phyloP scores from a whole-genome alignment of 2,888 invertebrate genomes.

The Mimachlamys varia region DNA sequence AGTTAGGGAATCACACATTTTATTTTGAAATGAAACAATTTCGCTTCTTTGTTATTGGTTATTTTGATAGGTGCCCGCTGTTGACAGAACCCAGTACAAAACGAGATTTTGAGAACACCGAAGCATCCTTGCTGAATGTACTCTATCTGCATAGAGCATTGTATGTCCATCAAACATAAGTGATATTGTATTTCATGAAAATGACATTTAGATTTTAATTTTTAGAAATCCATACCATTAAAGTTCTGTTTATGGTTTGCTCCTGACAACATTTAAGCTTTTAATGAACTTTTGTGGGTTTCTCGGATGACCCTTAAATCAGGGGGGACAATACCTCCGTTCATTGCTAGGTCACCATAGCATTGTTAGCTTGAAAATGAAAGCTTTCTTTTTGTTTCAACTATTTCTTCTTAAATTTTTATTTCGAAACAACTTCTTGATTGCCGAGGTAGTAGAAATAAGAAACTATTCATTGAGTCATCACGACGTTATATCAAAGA shows the following conservation, averaged over 20 bases:
- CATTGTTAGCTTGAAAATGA: neutral
- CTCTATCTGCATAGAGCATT: neutral
- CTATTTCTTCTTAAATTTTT: too few relatives aligned
- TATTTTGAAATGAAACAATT: conserved; percentile 14
- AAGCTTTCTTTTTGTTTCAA: neutral
- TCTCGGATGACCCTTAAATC: conserved; percentile 1
- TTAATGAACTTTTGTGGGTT: conserved; percentile 14
- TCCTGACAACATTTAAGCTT: conserved; percentile 1
- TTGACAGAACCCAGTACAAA: neutral
- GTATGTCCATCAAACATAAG: conserved; percentile 1
- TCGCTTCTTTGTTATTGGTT: neutral
- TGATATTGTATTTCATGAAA: conserved; percentile 28
- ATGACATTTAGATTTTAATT: conserved; percentile 32
- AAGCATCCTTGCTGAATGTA: neutral
- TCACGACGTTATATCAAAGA: too few relatives aligned
- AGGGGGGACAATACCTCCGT: neutral
- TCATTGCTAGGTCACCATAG: neutral
- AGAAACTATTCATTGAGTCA: too few relatives aligned
- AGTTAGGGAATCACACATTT: neutral
- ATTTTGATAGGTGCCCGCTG: neutral
- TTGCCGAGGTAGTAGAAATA: too few relatives aligned
- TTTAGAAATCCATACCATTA: conserved; percentile 25
- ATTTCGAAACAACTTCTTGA: too few relatives aligned
- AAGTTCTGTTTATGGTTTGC: neutral
- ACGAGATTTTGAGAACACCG: neutral